Evolutionary conservation across 37 sponge, comb jelly and placozoan genomes (phyloP).

Genomic region (Beroe forskalii): DNA sequence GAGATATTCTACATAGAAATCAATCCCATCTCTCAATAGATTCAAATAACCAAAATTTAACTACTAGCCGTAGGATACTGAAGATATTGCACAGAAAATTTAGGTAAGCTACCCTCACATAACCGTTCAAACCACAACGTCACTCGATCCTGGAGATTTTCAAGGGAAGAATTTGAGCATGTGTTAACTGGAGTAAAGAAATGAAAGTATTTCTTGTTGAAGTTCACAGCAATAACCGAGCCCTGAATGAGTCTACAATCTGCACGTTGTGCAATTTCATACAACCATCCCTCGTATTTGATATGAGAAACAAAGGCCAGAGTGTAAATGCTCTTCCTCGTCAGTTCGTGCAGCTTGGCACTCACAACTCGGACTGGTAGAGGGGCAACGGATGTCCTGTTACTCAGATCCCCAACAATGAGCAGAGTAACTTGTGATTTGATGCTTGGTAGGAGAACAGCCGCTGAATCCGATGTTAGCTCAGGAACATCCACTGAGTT

Average conservation of each 20-base stretch:
- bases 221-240: slow-evolving; percentile 48
- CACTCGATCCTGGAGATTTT: slow-evolving; percentile 39
- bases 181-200: slow-evolving; percentile 54
- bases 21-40: too few species aligned
- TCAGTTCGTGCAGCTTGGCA: slow-evolving; percentile 3
- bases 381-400: background rate
- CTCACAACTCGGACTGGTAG: slow-evolving; percentile 26
- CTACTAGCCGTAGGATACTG: too few species aligned
- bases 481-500: background rate
- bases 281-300: slow-evolving; percentile 35
- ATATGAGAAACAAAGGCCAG: slow-evolving; percentile 24
- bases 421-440: slow-evolving; percentile 18
- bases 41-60: too few species aligned
- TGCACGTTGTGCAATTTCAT: background rate
- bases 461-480: background rate
- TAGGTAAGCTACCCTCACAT: slow-evolving; percentile 49
- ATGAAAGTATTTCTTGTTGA: slow-evolving; percentile 41
- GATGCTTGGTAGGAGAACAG: background rate
- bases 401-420: background rate
- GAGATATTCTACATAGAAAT: too few species aligned
- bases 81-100: background rate
- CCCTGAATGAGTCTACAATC: slow-evolving; percentile 50
- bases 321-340: background rate
- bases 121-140: slow-evolving; percentile 61
- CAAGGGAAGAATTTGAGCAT: slow-evolving; percentile 27